A percentile compares a stretch with the other conserved stretches of the same genome.
phyloP scores from a whole-genome alignment of 1,140 invertebrate species.

The Triops cancriformis region DNA sequence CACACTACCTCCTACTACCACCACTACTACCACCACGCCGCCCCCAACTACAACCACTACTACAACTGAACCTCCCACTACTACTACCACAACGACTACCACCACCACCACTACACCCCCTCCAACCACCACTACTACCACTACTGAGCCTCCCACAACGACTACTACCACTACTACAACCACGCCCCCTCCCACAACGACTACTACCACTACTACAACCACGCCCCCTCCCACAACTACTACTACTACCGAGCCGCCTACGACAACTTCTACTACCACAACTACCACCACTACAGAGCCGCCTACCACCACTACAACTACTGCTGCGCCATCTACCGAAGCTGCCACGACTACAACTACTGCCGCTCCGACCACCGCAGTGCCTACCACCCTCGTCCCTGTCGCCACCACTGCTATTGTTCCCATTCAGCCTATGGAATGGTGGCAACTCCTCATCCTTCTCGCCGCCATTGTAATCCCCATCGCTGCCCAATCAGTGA shows the following conservation, averaged over 20 bases:
- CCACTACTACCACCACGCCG: conserved; percentile 15
- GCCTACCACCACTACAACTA: not conserved
- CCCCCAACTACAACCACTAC: not conserved
- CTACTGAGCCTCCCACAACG: not conserved
- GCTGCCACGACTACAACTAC: not conserved
- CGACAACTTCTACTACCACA: not conserved
- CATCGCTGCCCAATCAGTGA: not conserved
- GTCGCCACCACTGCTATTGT: not conserved
- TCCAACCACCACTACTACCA: not conserved
- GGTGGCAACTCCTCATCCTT: not conserved
- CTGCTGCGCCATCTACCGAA: not conserved
- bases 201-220: not conserved
- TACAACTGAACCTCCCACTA: not conserved
- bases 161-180: not conserved
- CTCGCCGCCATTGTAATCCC: not conserved
- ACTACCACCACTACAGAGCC: not conserved
- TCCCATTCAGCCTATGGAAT: not conserved
- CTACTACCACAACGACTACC: conserved; percentile 10
- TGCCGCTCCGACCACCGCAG: not conserved
- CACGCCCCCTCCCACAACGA: not conserved
- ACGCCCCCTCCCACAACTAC: not conserved
- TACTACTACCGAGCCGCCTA: not conserved
- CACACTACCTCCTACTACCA: conserved; percentile 6
- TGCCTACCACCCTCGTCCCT: not conserved
- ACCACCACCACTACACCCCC: not conserved